Percentiles rank a stretch among this genome's conserved stretches.
phyloP scores from a whole-genome alignment of 2,797 vertebrate species.

The Zalophus californianus region DNA sequence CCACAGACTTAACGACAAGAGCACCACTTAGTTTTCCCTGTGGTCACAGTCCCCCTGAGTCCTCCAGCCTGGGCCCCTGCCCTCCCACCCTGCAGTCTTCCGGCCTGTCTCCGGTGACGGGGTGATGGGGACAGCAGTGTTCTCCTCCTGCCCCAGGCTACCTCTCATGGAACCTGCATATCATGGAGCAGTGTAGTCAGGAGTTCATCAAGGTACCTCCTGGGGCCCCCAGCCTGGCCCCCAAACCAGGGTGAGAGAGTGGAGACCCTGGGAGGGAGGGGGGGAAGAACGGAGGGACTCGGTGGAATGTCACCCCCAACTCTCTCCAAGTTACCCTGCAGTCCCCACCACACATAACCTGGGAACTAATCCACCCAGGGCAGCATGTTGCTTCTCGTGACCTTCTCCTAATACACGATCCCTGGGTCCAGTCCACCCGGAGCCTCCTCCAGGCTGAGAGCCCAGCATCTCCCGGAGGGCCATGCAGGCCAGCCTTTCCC shows the following conservation, averaged over 20 bases:
- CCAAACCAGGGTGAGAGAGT: background rate
- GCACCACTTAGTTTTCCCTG: background rate
- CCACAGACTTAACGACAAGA: background rate
- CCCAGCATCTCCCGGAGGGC: background rate
- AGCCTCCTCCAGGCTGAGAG: background rate
- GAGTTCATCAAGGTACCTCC: slow-evolving; percentile 92
- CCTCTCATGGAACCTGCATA: slow-evolving; percentile 90
- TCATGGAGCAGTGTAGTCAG: slow-evolving; percentile 92
- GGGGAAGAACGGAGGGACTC: background rate
- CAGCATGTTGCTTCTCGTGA: background rate
- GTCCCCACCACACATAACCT: background rate
- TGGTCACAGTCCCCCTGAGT: background rate
- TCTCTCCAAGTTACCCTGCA: background rate
- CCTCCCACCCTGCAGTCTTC: background rate
- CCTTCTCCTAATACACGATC: background rate
- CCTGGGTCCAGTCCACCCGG: background rate
- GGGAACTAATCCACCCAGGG: background rate
- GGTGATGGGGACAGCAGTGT: fast-evolving
- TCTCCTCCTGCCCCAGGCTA: slow-evolving; percentile 87
- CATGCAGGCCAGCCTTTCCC: background rate
- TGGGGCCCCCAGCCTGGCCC: background rate
- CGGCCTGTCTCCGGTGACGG: background rate
- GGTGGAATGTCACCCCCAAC: background rate
- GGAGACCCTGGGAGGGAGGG: background rate
- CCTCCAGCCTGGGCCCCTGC: background rate